Percentiles rank a stretch among this genome's conserved stretches.
Conservation (phyloP, 2,113 vertebrate genomes). For the Chiloscyllium plagiosum region DNA sequence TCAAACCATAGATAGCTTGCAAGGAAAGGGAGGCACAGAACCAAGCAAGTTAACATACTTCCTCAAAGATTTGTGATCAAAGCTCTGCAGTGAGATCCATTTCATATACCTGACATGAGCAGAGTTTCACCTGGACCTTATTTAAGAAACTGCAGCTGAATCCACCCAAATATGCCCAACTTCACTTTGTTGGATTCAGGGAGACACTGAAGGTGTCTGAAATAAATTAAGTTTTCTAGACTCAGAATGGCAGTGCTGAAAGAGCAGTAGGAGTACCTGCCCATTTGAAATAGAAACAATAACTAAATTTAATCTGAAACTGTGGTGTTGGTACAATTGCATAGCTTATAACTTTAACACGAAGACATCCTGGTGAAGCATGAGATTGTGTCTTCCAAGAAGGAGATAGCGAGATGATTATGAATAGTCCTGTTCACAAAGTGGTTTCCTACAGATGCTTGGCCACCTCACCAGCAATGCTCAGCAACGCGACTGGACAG, state of each 20-base stretch:
- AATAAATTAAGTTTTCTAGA: not conserved
- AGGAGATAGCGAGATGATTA: not conserved
- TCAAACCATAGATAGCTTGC: not conserved
- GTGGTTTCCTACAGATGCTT: no score
- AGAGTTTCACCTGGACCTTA: not conserved
- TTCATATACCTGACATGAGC: not conserved
- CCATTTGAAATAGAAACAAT: not conserved
- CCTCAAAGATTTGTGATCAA: not conserved
- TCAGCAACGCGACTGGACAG: not conserved
- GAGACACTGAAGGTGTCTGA: not conserved
- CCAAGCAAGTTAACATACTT: not conserved
- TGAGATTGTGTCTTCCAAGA: no score
- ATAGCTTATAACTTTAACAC: not conserved
- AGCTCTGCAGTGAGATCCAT: not conserved
- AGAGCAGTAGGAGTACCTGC: not conserved
- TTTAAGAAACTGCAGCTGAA: not conserved
- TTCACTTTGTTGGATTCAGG: not conserved
- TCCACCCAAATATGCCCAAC: not conserved
- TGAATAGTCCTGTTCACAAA: not conserved
- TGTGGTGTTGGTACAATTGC: not conserved
- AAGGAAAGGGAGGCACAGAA: not conserved
- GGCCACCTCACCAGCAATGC: not conserved
- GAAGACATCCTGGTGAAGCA: not conserved
- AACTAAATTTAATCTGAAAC: not conserved
- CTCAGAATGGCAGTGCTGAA: not conserved